Conservation (phyloP, 1,140 invertebrate genomes). For the Piezodorus guildinii region DNA sequence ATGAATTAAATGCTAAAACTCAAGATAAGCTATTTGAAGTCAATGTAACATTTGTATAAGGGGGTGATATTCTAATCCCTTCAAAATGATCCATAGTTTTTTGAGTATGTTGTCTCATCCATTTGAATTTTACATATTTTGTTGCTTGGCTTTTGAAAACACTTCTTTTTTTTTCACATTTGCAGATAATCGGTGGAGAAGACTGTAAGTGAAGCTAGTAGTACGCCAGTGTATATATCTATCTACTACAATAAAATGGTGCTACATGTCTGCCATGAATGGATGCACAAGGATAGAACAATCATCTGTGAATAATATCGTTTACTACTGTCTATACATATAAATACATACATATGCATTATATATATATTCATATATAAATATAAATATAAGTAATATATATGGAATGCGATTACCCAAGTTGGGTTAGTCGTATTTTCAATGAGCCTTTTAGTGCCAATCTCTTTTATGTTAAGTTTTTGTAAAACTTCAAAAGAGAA, state of each 20-base stretch:
- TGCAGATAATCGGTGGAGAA: constrained; percentile 2
- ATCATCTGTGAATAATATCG: constrained; percentile 12
- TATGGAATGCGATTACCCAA: background rate
- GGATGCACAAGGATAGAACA: constrained; percentile 10
- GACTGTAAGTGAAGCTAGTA: background rate
- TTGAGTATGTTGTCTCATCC: too few relatives aligned
- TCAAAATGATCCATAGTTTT: too few relatives aligned
- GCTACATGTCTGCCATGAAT: constrained; percentile 2
- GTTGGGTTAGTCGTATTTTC: too few relatives aligned
- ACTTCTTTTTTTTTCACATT: background rate
- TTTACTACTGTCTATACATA: constrained; percentile 14
- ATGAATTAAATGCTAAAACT: too few relatives aligned
- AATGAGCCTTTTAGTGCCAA: constrained; percentile 9
- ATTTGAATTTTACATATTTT: too few relatives aligned
- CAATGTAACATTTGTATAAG: too few relatives aligned
- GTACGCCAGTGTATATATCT: constrained; percentile 4
- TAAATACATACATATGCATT: constrained; percentile 8
- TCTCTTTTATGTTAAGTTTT: background rate
- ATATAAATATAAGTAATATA: constrained; percentile 7
- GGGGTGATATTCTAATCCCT: too few relatives aligned
- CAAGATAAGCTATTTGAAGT: too few relatives aligned
- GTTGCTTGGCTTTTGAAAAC: too few relatives aligned
- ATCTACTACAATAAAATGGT: background rate
- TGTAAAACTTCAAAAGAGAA: constrained; percentile 7
- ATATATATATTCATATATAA: background rate